Evolutionary conservation across 2,888 invertebrate species (phyloP).

Genomic region (Spicauda simplicius): DNA sequence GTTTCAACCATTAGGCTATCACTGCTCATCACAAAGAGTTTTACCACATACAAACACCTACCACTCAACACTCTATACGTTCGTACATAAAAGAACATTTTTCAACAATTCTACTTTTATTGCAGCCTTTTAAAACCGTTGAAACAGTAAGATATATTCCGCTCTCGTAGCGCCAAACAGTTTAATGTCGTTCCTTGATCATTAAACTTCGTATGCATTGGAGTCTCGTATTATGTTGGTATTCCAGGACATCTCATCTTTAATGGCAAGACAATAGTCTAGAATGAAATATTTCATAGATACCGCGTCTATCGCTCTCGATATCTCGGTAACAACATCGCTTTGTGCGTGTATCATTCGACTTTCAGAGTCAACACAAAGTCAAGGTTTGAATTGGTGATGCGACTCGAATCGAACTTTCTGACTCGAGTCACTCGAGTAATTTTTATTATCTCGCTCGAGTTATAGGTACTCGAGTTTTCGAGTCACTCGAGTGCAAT

Average conservation of each 20-base stretch:
- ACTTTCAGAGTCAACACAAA: not conserved
- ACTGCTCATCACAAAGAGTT: too few species aligned
- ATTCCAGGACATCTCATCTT: constrained; percentile 7
- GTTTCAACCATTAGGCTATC: too few species aligned
- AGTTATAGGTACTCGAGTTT: too few species aligned
- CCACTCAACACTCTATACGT: too few species aligned
- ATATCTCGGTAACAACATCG: not conserved
- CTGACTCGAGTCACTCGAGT: too few species aligned
- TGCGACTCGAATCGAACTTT: too few species aligned
- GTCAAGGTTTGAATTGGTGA: too few species aligned
- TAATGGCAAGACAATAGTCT: not conserved
- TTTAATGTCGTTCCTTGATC: not conserved
- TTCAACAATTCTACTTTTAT: too few species aligned
- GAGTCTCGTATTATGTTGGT: not conserved
- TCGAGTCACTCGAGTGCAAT: too few species aligned
- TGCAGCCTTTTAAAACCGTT: not conserved
- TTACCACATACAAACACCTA: too few species aligned
- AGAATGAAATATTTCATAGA: not conserved
- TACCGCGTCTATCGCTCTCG: not conserved
- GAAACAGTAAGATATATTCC: not conserved
- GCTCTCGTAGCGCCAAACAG: not conserved
- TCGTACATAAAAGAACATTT: too few species aligned
- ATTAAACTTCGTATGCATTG: constrained; percentile 3
- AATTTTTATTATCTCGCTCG: too few species aligned
- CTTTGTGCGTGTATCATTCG: not conserved